These are phyloP conservation scores for Notothenia coriiceps DNA, from an alignment of 2,113 vertebrate species.

Conservation along the genomic window DNA sequence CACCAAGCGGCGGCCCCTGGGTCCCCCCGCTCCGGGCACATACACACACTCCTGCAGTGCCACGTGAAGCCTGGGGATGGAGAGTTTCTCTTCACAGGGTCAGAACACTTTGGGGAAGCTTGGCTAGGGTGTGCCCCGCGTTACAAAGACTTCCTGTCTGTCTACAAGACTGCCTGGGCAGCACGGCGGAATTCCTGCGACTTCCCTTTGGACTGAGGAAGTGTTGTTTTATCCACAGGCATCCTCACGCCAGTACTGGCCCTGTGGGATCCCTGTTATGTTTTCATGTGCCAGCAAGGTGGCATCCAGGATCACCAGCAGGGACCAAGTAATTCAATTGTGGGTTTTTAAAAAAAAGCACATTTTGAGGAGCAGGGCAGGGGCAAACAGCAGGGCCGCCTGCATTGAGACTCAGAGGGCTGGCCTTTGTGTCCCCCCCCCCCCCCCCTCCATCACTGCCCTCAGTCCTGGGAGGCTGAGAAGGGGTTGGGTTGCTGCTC, in stretches of 20 bases:
- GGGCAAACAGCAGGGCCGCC: constrained; percentile 58
- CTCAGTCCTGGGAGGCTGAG: constrained; percentile 46
- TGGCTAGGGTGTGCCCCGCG: constrained; percentile 90
- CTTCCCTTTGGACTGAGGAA: constrained; percentile 83
- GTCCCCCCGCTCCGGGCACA: constrained; percentile 54
- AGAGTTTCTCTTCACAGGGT: constrained; percentile 89
- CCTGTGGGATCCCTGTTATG: constrained; percentile 30
- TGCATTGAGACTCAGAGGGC: constrained; percentile 44
- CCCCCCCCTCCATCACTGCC: constrained; percentile 35
- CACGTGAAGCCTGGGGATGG: constrained; percentile 84
- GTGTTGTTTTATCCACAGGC: constrained; percentile 25
- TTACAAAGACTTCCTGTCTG: constrained; percentile 84
- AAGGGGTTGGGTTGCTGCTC: constrained; percentile 56
- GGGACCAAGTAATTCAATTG: constrained; percentile 32
- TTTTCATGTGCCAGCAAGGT: constrained; percentile 45
- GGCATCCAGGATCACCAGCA: constrained; percentile 49
- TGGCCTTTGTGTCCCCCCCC: constrained; percentile 56
- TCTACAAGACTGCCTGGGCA: constrained; percentile 81
- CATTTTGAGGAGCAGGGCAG: constrained; percentile 45
- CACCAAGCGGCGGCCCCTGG: constrained; percentile 46
- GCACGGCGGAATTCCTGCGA: constrained; percentile 83
- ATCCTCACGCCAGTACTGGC: constrained; percentile 1
- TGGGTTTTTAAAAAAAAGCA: constrained; percentile 38
- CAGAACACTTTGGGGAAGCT: constrained; percentile 88
- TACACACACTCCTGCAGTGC: constrained; percentile 83